These are phyloP conservation scores for Agonum fuliginosum DNA, from an alignment of 2,888 invertebrate species.

Conservation along the genomic window DNA sequence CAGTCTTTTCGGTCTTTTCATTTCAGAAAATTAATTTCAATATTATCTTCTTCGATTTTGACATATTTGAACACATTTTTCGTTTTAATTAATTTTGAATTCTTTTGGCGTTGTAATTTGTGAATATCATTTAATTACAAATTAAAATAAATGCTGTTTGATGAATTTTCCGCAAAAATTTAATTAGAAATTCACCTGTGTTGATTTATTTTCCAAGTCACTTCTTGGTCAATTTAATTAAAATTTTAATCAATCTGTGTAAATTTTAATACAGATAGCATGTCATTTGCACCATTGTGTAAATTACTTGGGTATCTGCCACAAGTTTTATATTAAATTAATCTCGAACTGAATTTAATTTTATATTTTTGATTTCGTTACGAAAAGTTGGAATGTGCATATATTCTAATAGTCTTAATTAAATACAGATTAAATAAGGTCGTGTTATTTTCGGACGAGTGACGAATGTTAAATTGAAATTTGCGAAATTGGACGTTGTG, in stretches of 20 bases:
- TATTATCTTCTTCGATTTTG: no score
- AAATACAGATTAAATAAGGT: neutral
- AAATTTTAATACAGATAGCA: constrained; percentile 20
- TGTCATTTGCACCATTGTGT: neutral
- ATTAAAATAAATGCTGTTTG: neutral
- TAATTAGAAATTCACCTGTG: neutral
- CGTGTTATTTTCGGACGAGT: neutral
- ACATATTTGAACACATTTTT: no score
- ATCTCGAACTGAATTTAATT: neutral
- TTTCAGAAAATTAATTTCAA: no score
- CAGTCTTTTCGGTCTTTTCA: no score
- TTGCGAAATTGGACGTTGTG: no score
- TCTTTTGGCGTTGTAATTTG: no score
- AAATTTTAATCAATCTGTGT: constrained; percentile 34
- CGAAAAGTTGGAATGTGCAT: neutral
- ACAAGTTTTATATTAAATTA: neutral
- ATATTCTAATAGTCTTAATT: neutral
- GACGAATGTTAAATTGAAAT: neutral
- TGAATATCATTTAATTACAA: no score
- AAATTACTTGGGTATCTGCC: neutral
- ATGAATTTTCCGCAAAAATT: neutral
- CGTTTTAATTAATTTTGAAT: no score
- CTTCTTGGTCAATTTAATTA: constrained; percentile 10
- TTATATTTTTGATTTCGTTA: neutral
- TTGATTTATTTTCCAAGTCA: constrained; percentile 6